Base-by-base conservation (phyloP, 1,140 invertebrate genomes). In the Rhagoletis zephyria region DNA sequence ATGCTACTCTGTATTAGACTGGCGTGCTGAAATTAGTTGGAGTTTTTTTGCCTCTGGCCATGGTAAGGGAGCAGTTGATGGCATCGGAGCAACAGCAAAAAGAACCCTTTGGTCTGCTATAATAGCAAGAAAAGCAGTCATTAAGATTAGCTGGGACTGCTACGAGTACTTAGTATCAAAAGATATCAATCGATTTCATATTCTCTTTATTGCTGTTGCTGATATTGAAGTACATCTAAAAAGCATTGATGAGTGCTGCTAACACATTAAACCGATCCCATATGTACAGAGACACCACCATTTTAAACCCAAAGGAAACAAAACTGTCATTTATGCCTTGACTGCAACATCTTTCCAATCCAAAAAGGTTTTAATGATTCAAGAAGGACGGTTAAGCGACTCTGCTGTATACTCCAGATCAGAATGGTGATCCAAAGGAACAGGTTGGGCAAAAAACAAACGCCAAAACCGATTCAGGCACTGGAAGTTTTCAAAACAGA, bases 1-100 rank as follows among this genome's bases (percentile, higher is more conserved):
- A 12, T 67, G 65, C n/a, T 67, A 9, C 65, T 67, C 65, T 7
- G 65, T 12, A 67, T 7, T 6, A 19, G 65, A 67, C 65, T 67
- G 40, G n/a, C 9, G 7, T 67, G 65, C n/a, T 67, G 65, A 67
- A 67, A 67, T 67, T 12, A n/a, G n/a, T 19, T 67, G 65, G 65
- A 67, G 65, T 67, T 67, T 67, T 67, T 67, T 67, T 67, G 65
- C 65, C 16, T 67, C 65, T 67, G 65, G 65, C n/a, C 65, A 67
- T 67, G 65, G 65, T 42, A 30, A 30, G 30, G 30, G 30, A 30
- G 30, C 30, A 30, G 30, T 30, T 30, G 30, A 30, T 30, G 30
- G n/a, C 9, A 42, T 7, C 9, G 65, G 65, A 67, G 65, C 65
- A 67, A 67, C 65, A n/a, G 16, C 65, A 6, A 67, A 67, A 67